Percentiles rank a stretch among this genome's conserved stretches.
Conservation (phyloP, 2,888 invertebrate species). For the Theretra japonica region DNA sequence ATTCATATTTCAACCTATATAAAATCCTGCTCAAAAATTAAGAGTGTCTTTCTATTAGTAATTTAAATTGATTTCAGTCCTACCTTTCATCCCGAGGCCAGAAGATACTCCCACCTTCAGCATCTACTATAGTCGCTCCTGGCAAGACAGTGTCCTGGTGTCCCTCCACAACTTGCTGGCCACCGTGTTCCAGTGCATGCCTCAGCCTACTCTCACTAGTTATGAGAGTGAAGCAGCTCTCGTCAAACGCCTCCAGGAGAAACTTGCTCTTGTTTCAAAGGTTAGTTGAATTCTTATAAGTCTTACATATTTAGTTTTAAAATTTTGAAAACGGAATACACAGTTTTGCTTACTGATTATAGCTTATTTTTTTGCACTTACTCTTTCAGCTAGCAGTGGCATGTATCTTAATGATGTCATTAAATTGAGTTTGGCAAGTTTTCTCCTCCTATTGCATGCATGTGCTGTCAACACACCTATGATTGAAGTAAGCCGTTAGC, state of each 20-base stretch:
- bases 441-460: no score
- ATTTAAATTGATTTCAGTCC: conserved; percentile 82
- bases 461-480: no score
- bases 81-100: conserved; percentile 95
- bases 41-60: not conserved
- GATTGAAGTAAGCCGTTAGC: no score
- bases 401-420: no score
- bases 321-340: no score
- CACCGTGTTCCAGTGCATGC: conserved; percentile 94
- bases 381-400: no score
- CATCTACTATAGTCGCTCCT: conserved; percentile 95
- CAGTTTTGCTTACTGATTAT: no score
- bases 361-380: no score
- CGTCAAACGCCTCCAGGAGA: conserved; percentile 92
- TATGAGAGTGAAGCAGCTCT: conserved; percentile 94
- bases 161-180: conserved; percentile 97
- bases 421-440: no score
- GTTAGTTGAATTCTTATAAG: conserved; percentile 46
- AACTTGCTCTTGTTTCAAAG: conserved; percentile 88
- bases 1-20: no score
- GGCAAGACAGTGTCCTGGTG: conserved; percentile 96
- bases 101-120: conserved; percentile 95
- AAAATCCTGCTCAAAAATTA: no score
- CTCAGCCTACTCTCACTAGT: conserved; percentile 92
- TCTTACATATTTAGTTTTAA: not conserved